Conservation (phyloP, 2,113 vertebrate genomes). For the Globicephala melas region DNA sequence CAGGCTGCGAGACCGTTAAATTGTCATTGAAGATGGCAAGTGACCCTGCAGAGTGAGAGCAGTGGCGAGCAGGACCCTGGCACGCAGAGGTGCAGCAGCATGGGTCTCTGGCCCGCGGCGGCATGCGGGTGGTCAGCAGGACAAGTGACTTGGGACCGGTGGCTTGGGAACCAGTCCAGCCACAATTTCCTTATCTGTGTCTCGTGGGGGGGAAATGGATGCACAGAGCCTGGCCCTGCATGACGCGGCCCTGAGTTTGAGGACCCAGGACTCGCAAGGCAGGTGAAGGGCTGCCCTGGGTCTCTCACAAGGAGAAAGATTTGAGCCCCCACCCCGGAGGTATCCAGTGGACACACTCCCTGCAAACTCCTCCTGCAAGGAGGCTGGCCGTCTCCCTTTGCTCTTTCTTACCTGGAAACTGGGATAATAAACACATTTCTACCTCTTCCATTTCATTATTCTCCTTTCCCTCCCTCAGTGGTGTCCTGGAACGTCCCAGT, state of each 20-base stretch:
- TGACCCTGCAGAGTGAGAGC: fast-evolving
- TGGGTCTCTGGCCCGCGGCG: too few species aligned
- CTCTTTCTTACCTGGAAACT: neutral
- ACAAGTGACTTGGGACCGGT: too few species aligned
- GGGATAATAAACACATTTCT: neutral
- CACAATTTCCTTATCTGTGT: too few species aligned
- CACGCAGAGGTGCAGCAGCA: too few species aligned
- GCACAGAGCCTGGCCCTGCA: too few species aligned
- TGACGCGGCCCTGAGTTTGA: neutral
- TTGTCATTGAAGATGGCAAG: neutral
- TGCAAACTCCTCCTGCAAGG: neutral
- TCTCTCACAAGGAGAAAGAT: neutral
- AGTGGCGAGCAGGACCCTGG: neutral
- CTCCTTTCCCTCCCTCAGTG: neutral
- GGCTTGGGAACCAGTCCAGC: too few species aligned
- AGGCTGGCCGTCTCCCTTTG: too few species aligned
- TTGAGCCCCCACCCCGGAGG: neutral
- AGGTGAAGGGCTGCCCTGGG: neutral
- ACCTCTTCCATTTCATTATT: too few species aligned
- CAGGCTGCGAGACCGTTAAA: neutral
- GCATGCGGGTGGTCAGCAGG: too few species aligned
- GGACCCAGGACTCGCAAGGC: neutral
- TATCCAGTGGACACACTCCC: too few species aligned
- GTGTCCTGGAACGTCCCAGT: too few species aligned
- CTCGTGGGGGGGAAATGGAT: neutral